These are phyloP conservation scores for Amblyjoppa proteus DNA, from an alignment of 2,888 invertebrate species.

Conservation along the genomic window DNA sequence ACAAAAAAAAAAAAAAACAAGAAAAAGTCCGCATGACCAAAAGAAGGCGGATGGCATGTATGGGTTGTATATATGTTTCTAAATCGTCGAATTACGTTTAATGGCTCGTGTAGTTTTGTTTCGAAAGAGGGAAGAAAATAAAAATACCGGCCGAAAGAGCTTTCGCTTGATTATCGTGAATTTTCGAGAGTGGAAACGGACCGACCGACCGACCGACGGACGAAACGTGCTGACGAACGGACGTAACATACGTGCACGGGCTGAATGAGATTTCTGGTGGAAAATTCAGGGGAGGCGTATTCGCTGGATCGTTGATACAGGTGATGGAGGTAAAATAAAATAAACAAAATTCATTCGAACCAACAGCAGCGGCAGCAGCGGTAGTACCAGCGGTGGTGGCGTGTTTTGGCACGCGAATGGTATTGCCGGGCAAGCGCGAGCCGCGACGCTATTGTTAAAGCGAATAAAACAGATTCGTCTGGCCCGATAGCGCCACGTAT, in stretches of 20 bases:
- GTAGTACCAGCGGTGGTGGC: conserved; percentile 17
- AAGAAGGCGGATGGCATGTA: background rate
- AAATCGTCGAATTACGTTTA: conserved; percentile 45
- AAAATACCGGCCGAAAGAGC: conserved; percentile 11
- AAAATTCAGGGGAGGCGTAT: conserved; percentile 27
- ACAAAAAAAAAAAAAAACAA: too few relatives aligned
- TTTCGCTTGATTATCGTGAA: conserved; percentile 58
- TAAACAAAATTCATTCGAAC: conserved; percentile 43
- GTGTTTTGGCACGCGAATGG: conserved; percentile 59
- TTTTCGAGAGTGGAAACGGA: conserved; percentile 44
- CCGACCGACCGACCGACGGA: background rate
- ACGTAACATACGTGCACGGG: background rate
- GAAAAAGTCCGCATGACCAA: background rate
- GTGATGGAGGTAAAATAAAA: conserved; percentile 33
- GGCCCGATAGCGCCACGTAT: conserved; percentile 62
- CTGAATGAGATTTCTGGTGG: conserved; percentile 3
- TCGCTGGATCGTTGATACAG: conserved; percentile 41
- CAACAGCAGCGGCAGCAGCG: background rate
- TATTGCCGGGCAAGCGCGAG: conserved; percentile 21
- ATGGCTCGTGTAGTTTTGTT: conserved; percentile 29
- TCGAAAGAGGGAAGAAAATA: conserved; percentile 8
- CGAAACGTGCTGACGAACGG: conserved; percentile 22
- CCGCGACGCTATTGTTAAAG: conserved; percentile 67
- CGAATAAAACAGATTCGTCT: conserved; percentile 67
- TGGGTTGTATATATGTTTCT: conserved; percentile 46